Base-by-base conservation (phyloP, 2,888 invertebrate species). In the Exocentrus adspersus region DNA sequence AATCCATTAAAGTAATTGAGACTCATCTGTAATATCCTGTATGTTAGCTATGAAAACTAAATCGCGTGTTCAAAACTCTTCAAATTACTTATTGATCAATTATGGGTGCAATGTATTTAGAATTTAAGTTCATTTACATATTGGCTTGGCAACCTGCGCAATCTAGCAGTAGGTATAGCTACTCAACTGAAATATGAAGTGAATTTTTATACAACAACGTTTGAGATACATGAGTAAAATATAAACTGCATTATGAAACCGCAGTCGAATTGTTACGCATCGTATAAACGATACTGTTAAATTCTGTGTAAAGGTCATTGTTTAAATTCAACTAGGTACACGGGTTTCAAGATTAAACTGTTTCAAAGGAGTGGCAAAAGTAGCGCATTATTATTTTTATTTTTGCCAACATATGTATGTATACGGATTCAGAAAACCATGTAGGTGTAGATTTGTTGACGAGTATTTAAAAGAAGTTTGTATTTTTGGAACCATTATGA, bases 161-260 rank as follows among this genome's bases (percentile, higher is more conserved):
- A 52, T 59, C 52, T 9, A 28, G 16, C 12, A 24, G 30, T 54
- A 43, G n/a, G n/a, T n/a, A n/a, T n/a, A n/a, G n/a, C n/a, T 16
- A 54, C 37, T 54, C 48, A 53, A 48, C 19, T 32, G 50, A 21
- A 45, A 48, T 62, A 62, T 58, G 62, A 52, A 57, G 58, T 32
- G 62, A 62, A 63, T 59, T 54, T 59, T 46, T 53, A 63, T 59
- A 59, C 42, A 46, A 48, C 45, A 57, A 62, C 62, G 59, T 59
- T 58, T 46, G 10, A 28, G 41, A 46, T 21, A 59, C 63, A 63
- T 53, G 63, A 63, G 51, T 19, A 37, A 63, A 59, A 58, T 63
- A 48, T 48, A 53, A 59, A 57, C 56, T 50, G 45, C 46, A 59
- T 59, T 58, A 41, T 53, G 16, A 54, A 54, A 54, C 45, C 14